phyloP scores from a whole-genome alignment of 1,140 invertebrate species.

The Pseudoatta argentina region DNA sequence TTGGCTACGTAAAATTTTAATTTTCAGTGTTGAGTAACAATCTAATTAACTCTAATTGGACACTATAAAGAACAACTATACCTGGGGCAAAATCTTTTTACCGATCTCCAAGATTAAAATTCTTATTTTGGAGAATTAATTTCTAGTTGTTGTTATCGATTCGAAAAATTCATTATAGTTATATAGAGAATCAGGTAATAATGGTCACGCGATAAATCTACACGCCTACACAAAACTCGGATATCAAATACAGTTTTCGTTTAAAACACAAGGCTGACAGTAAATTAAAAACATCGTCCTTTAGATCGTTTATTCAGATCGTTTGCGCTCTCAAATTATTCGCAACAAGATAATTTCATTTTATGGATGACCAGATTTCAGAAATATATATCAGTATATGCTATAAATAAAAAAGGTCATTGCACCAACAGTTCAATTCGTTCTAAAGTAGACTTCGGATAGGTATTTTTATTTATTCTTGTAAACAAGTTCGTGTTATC shows the following conservation, averaged over 20 bases:
- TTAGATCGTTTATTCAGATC: background rate
- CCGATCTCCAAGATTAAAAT: background rate
- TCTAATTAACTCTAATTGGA: background rate
- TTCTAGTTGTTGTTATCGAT: background rate
- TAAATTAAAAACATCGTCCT: background rate
- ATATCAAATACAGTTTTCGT: background rate
- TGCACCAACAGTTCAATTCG: background rate
- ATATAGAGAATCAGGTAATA: background rate
- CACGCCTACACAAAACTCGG: background rate
- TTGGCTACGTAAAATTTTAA: constrained; percentile 16
- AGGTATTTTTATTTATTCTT: background rate
- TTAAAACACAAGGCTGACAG: background rate
- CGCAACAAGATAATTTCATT: background rate
- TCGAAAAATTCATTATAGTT: background rate
- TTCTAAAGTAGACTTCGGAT: background rate
- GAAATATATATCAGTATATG: background rate
- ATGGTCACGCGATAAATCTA: background rate
- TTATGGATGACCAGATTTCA: background rate
- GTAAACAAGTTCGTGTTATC: constrained; percentile 8
- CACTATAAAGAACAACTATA: background rate
- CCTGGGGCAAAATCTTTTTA: background rate
- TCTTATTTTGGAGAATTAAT: background rate
- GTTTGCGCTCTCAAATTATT: background rate
- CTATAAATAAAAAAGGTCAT: constrained; percentile 11
- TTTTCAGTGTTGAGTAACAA: background rate